phyloP scores from a whole-genome alignment of 2,797 vertebrate species.

The Semotilus atromaculatus region DNA sequence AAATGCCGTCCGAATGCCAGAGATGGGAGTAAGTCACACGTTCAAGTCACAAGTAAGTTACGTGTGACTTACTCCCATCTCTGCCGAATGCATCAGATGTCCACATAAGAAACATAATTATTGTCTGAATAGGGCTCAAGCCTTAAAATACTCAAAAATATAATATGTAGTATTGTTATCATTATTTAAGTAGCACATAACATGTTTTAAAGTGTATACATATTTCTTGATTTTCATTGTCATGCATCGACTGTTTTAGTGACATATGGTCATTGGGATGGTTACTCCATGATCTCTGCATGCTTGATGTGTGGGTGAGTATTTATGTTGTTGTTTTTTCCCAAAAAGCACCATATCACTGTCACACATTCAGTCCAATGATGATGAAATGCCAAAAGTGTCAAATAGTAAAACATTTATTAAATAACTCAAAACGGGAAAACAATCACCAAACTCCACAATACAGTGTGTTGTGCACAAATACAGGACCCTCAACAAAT shows the following conservation, averaged over 20 bases:
- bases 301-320: background rate
- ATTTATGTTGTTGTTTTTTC: background rate
- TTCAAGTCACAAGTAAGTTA: too few species aligned
- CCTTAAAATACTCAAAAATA: too few species aligned
- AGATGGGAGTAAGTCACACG: too few species aligned
- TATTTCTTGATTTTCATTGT: background rate
- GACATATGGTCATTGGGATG: constrained; percentile 4
- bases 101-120: too few species aligned
- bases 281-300: too few species aligned
- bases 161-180: too few species aligned
- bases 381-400: background rate
- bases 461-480: background rate
- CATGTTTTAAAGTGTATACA: background rate
- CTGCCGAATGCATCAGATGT: too few species aligned
- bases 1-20: too few species aligned
- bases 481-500: background rate
- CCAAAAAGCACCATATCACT: background rate
- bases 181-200: too few species aligned
- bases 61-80: too few species aligned
- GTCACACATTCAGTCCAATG: background rate
- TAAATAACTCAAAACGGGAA: background rate
- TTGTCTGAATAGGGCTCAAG: too few species aligned
- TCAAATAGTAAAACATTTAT: background rate
- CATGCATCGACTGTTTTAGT: background rate
- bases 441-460: background rate